Conservation (phyloP, 2,113 vertebrate species). For the Holacanthus passer region DNA sequence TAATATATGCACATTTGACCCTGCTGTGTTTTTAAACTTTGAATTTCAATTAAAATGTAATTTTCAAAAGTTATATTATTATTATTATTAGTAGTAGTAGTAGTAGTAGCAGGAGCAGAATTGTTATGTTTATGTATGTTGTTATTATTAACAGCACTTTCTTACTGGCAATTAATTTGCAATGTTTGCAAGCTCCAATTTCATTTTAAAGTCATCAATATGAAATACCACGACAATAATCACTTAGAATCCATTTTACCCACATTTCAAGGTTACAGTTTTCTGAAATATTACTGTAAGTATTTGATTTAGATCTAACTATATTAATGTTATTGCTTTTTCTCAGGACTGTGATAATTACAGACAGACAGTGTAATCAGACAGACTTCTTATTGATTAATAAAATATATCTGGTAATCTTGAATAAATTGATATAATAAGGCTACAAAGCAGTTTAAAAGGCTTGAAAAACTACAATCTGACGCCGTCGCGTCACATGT, state of each 20-base stretch:
- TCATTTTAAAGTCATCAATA: not conserved
- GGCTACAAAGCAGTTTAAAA: not conserved
- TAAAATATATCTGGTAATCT: not conserved
- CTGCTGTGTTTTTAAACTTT: not conserved
- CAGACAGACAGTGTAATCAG: too few relatives aligned
- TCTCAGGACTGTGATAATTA: not conserved
- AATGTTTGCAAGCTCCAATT: not conserved
- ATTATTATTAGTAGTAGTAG: not conserved
- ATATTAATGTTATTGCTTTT: too few relatives aligned
- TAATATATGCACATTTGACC: constrained; percentile 64
- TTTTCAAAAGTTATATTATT: too few relatives aligned
- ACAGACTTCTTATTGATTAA: not conserved
- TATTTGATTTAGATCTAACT: too few relatives aligned
- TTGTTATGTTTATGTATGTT: too few relatives aligned
- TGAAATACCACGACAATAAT: not conserved
- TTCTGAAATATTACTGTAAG: not conserved
- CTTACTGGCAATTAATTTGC: not conserved
- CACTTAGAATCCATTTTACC: not conserved
- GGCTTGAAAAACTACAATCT: constrained; percentile 62
- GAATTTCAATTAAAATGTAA: not conserved
- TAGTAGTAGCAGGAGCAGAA: too few relatives aligned
- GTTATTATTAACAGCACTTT: not conserved
- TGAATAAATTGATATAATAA: not conserved
- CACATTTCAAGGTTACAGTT: not conserved
- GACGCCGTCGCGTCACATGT: constrained; percentile 9